Conservation (phyloP, 2,113 vertebrate species). For the Argyrosomus japonicus region DNA sequence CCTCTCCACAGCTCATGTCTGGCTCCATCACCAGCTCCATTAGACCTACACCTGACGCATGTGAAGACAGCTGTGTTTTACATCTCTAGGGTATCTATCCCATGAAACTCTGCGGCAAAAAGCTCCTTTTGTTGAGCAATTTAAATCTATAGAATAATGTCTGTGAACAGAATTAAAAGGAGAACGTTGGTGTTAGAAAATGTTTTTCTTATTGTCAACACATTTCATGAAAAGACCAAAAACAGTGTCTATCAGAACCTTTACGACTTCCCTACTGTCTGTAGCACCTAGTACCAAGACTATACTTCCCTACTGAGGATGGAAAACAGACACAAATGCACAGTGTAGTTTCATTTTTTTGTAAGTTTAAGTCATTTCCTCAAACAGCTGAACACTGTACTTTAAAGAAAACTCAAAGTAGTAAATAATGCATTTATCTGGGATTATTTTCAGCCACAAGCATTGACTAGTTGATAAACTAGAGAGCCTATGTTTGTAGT, state of each 20-base stretch:
- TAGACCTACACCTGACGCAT: constrained; percentile 90
- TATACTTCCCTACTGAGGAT: not conserved
- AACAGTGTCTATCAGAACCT: not conserved
- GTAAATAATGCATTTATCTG: not conserved
- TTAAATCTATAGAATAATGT: not conserved
- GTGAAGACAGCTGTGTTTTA: constrained; percentile 38
- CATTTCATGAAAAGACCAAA: not conserved
- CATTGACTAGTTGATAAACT: not conserved
- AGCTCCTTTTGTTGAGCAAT: constrained; percentile 16
- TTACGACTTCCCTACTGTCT: not conserved
- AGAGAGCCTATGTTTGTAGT: not conserved
- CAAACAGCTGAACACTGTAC: not conserved
- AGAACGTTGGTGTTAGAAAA: not conserved
- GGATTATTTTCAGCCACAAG: not conserved
- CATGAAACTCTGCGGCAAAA: constrained; percentile 85
- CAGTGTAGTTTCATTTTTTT: not conserved
- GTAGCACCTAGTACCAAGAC: not conserved
- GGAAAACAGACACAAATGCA: not conserved
- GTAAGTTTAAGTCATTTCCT: not conserved
- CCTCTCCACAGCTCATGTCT: constrained; percentile 95
- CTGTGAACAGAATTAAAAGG: not conserved
- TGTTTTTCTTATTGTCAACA: not conserved
- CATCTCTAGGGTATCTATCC: constrained; percentile 47
- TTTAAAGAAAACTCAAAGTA: not conserved
- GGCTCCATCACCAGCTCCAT: constrained; percentile 99